Conservation (phyloP, 2,888 invertebrate species). For the Acanthopleura granulata region DNA sequence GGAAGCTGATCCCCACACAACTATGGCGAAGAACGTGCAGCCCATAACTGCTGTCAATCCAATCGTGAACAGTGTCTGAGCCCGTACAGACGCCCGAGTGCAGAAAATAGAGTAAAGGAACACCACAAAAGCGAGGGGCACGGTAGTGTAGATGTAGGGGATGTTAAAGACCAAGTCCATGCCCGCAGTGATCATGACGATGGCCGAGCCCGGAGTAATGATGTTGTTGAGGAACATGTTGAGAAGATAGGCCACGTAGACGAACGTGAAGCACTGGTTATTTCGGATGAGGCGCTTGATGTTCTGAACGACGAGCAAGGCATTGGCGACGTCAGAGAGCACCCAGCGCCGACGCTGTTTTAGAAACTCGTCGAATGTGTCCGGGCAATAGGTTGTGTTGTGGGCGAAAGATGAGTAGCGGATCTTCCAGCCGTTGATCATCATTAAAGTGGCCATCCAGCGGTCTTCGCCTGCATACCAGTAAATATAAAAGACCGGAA, state of each 20-base stretch:
- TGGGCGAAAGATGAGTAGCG: conserved; percentile 48
- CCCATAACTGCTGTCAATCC: conserved; percentile 35
- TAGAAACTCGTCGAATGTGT: conserved; percentile 47
- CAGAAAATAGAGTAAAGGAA: conserved; percentile 38
- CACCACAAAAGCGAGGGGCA: conserved; percentile 34
- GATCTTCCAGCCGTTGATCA: conserved; percentile 52
- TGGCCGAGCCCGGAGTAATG: conserved; percentile 42
- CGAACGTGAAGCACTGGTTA: conserved; percentile 46
- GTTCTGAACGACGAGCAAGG: conserved; percentile 44
- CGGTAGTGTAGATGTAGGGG: conserved; percentile 40
- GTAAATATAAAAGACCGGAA: no score
- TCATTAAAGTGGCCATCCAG: conserved; percentile 55
- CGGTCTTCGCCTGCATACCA: conserved; percentile 46
- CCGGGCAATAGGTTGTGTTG: conserved; percentile 49
- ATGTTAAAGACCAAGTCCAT: conserved; percentile 44
- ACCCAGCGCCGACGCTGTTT: conserved; percentile 49
- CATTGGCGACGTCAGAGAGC: conserved; percentile 48
- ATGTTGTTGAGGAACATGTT: conserved; percentile 50
- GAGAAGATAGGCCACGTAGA: conserved; percentile 43
- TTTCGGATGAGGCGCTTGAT: conserved; percentile 39
- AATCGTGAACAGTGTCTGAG: conserved; percentile 31
- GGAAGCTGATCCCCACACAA: conserved; percentile 38
- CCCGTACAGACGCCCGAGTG: conserved; percentile 29
- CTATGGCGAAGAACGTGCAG: conserved; percentile 33
- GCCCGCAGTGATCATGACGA: conserved; percentile 47